phyloP scores from a whole-genome alignment of 2,888 invertebrate species.

The Pyralis farinalis region DNA sequence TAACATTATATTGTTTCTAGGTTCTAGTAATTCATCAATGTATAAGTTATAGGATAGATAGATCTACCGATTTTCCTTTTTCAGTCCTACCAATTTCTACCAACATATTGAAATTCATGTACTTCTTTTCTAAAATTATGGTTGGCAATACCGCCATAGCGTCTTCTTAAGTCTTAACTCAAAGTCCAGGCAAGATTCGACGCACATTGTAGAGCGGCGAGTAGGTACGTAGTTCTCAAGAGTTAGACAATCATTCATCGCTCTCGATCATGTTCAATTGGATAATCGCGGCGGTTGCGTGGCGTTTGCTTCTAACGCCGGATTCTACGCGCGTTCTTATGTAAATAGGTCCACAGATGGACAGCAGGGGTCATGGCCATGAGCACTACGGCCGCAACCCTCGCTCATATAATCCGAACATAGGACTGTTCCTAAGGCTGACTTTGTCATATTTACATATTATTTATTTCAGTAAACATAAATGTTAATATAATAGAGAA shows the following conservation, averaged over 20 bases:
- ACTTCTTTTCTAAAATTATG: too few species aligned
- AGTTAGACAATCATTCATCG: conserved; percentile 58
- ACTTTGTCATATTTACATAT: too few species aligned
- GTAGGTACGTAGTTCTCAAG: conserved; percentile 20
- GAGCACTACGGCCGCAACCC: neutral
- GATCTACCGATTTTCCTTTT: too few species aligned
- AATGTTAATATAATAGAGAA: too few species aligned
- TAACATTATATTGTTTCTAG: too few species aligned
- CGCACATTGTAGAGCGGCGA: conserved; percentile 8
- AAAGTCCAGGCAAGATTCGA: conserved; percentile 2
- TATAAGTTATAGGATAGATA: too few species aligned
- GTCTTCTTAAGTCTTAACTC: neutral
- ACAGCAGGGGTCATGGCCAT: conserved; percentile 39
- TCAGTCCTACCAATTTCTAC: too few species aligned
- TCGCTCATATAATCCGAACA: neutral
- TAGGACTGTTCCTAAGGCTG: too few species aligned
- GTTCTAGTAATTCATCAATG: too few species aligned
- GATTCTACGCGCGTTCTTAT: conserved; percentile 50
- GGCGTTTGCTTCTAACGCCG: conserved; percentile 42
- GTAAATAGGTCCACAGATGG: conserved; percentile 47
- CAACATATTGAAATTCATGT: too few species aligned
- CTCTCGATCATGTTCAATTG: conserved; percentile 68
- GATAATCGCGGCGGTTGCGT: conserved; percentile 61
- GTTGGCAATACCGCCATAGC: too few species aligned
- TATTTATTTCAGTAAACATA: too few species aligned